phyloP scores from a whole-genome alignment of 2,888 invertebrate genomes.

The Penaeus monodon region DNA sequence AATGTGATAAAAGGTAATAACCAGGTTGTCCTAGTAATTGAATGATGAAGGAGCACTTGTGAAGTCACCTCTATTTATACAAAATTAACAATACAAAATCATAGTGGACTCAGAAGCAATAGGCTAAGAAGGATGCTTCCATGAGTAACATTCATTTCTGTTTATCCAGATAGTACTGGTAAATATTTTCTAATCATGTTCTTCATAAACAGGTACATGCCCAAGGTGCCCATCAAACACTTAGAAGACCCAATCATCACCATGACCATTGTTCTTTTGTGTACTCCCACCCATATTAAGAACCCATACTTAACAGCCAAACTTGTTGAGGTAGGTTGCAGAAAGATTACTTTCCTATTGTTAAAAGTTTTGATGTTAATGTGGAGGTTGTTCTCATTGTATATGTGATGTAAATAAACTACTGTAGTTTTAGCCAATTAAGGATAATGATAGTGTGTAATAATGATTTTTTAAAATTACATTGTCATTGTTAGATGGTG shows the following conservation, averaged over 20 bases:
- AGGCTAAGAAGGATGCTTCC: too few species aligned
- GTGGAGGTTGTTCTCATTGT: neutral
- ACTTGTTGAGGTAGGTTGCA: conserved; percentile 79
- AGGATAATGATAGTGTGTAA: neutral
- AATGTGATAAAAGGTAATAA: too few species aligned
- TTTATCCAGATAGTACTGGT: too few species aligned
- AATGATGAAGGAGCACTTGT: too few species aligned
- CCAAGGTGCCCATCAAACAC: conserved; percentile 80
- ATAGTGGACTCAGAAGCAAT: too few species aligned
- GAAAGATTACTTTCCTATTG: neutral
- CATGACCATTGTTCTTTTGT: conserved; percentile 90
- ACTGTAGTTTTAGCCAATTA: neutral
- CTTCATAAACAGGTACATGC: conserved; percentile 77
- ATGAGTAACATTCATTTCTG: too few species aligned
- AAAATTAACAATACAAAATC: too few species aligned
- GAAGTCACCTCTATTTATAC: too few species aligned
- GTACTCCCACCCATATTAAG: conserved; percentile 89
- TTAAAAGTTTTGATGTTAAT: neutral
- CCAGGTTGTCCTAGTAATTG: too few species aligned
- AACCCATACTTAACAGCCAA: conserved; percentile 98
- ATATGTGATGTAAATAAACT: neutral
- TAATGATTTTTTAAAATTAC: neutral
- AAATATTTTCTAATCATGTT: too few species aligned
- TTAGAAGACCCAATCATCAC: conserved; percentile 87
- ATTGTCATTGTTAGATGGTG: conserved; percentile 75